Conservation (phyloP, 2,113 vertebrate species). For the Callaeas wilsoni region DNA sequence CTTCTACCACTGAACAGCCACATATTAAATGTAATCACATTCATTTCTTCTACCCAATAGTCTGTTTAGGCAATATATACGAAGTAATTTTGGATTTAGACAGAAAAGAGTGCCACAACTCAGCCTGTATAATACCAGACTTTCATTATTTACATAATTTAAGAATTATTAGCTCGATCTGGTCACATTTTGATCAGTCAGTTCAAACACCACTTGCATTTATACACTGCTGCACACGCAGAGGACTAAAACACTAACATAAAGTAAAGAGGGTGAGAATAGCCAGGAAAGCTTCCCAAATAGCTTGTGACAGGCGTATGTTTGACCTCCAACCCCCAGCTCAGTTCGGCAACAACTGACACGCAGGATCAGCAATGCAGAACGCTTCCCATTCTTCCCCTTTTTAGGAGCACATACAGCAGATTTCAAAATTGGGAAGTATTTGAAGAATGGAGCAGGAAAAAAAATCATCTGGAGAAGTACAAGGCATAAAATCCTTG, state of each 20-base stretch:
- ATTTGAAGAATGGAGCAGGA: not conserved
- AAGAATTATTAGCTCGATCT: not conserved
- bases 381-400: not conserved
- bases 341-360: not conserved
- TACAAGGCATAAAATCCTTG: not conserved
- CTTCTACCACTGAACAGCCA: not conserved
- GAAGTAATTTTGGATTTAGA: not conserved
- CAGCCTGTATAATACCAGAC: not conserved
- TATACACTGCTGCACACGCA: not conserved
- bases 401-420: not conserved
- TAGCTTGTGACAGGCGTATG: not conserved
- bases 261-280: not conserved
- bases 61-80: not conserved
- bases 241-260: not conserved
- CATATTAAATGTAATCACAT: not conserved
- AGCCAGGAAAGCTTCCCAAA: not conserved
- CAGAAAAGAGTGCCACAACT: not conserved
- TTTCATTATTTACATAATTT: not conserved
- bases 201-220: not conserved
- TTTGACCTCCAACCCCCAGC: not conserved
- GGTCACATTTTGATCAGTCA: not conserved
- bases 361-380: rapidly evolving
- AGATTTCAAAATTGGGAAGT: not conserved
- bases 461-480: not conserved
- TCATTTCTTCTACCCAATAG: not conserved